Percentiles rank a stretch among this genome's conserved stretches.
Evolutionary conservation across 2,797 vertebrate species (phyloP).

Genomic region (Eospalax fontanierii): DNA sequence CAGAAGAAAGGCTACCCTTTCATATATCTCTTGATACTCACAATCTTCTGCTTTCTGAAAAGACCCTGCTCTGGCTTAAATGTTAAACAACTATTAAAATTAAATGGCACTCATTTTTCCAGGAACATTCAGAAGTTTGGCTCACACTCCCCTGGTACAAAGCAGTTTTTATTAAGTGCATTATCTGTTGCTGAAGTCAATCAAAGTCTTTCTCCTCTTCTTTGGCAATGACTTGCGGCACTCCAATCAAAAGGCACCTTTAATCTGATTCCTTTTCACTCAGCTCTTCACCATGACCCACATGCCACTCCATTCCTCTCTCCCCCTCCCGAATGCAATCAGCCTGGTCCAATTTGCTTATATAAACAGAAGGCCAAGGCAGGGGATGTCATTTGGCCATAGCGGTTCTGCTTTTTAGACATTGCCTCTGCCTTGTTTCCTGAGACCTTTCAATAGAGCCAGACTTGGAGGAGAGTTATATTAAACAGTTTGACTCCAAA

Average conservation of each 20-base stretch:
- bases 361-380: slow-evolving; percentile 82
- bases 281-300: slow-evolving; percentile 42
- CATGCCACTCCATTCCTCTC: slow-evolving; percentile 42
- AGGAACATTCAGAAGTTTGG: neutral
- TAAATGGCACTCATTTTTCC: slow-evolving; percentile 8
- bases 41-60: neutral
- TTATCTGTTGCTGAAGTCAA: slow-evolving; percentile 44
- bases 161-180: neutral
- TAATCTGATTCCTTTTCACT: slow-evolving; percentile 69
- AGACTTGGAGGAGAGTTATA: slow-evolving; percentile 83
- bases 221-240: slow-evolving; percentile 12
- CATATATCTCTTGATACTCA: neutral
- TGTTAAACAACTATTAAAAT: slow-evolving; percentile 36
- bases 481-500: slow-evolving; percentile 87
- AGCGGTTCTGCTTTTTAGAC: slow-evolving; percentile 77
- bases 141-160: neutral
- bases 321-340: slow-evolving; percentile 71
- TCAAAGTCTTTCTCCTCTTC: neutral
- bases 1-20: neutral
- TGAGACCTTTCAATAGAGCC: slow-evolving; percentile 79
- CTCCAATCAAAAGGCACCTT: slow-evolving; percentile 70
- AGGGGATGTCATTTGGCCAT: slow-evolving; percentile 59
- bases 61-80: neutral
- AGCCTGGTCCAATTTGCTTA: slow-evolving; percentile 83
- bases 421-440: slow-evolving; percentile 77